Evolutionary conservation across 2,797 vertebrate species (phyloP), one percentile per base, ranked within the genome.

Genomic region (Paguma larvata): DNA sequence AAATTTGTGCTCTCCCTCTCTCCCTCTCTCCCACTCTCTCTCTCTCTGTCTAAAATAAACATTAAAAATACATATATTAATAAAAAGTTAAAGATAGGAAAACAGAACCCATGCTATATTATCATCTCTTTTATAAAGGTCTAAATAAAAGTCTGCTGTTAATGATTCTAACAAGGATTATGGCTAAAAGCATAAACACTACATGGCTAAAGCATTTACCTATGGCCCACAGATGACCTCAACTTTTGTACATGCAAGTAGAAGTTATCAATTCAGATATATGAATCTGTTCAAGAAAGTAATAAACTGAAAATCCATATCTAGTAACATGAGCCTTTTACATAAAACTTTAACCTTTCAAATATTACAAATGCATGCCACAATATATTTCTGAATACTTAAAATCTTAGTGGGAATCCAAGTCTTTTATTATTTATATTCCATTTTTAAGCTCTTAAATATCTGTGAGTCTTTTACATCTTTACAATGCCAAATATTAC

Each of bases 271-370:
- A 67, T 14, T 53, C 80, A 95, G 30, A 95, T 59, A 86, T 59
- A 41, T n/a, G 16, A 95, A 77, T 79, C 56, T 67, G 89, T 25
- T 86, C 10, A 96, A 90, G 10, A 4, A 68, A 82, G 89, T 67
- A 56, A 48, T 53, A 38, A 79, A 53, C 8, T 75, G 8, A 82
- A 95, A 77, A 8, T 19, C 23, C 16, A 18, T 78, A 85, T 46
- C 0, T 65, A 89, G 85, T 83, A 51, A 51, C 21, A 77, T 67
- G 59, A 73, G 27, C 85, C 3, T 53, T 62, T 95, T 53, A 34
- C 32, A 73, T 67, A 34, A 56, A 89, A 91, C 4, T 21, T 77
- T 51, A 85, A 63, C 11, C 3, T 32, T 94, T n/a, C 18, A 67
- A 48, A 53, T 53, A 41, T 34, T 91, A 53, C 56, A 92, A 92